Percentiles rank a stretch among this genome's conserved stretches.
Evolutionary conservation across 2,797 vertebrate genomes (phyloP).

Genomic region (Cynodonichthys magdalenae): DNA sequence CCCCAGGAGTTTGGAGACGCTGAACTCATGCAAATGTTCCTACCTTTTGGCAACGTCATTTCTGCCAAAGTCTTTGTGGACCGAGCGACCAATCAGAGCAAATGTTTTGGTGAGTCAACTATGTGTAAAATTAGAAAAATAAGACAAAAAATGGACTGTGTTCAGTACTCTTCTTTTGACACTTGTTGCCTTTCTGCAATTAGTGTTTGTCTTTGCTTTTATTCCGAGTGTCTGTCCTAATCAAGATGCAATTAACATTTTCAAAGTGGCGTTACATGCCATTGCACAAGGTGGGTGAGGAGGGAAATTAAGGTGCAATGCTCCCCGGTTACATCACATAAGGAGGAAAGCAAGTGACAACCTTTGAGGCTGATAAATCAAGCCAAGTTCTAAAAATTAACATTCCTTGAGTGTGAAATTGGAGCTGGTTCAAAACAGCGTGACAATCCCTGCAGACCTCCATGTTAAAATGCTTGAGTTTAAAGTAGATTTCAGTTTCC

Average conservation of each 20-base stretch:
- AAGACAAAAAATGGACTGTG: conserved; percentile 6
- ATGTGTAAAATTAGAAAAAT: neutral
- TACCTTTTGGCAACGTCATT: conserved; percentile 99
- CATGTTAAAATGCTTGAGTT: neutral
- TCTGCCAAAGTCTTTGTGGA: conserved; percentile 99
- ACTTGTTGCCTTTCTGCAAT: conserved; percentile 48
- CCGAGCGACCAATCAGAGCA: conserved; percentile 99
- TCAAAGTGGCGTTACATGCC: conserved; percentile 63
- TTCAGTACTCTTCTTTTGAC: conserved; percentile 53
- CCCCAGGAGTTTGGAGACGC: conserved; percentile 99
- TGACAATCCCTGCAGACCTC: neutral
- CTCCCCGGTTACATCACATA: conserved; percentile 34
- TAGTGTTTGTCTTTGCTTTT: conserved; percentile 58
- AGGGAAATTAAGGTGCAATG: conserved; percentile 20
- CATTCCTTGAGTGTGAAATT: neutral
- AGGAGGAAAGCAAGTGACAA: conserved; percentile 17
- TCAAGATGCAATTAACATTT: conserved; percentile 71
- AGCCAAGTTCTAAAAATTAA: conserved; percentile 1
- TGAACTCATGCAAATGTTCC: conserved; percentile 99
- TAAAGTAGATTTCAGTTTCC: neutral
- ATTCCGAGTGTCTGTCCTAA: conserved; percentile 66
- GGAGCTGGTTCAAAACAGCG: neutral
- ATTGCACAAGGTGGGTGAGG: conserved; percentile 40
- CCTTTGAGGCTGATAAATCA: neutral
- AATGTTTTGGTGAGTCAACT: conserved; percentile 96